Conservation (phyloP, 2,888 invertebrate genomes). For the Pseudeuparius sepicola region DNA sequence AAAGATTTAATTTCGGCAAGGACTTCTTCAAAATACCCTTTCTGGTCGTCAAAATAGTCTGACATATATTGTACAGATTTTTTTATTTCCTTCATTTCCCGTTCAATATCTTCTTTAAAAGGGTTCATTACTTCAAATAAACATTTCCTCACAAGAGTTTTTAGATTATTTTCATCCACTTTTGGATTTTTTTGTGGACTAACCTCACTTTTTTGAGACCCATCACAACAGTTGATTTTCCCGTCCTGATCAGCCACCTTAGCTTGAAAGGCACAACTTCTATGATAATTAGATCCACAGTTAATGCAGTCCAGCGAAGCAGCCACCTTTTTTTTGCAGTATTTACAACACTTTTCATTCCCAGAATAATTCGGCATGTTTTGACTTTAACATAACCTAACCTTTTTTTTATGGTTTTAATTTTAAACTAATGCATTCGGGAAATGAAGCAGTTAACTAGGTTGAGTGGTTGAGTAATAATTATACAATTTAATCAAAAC, state of each 20-base stretch:
- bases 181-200: slow-evolving; percentile 7
- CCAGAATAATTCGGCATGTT: too few species aligned
- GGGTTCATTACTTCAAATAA: slow-evolving; percentile 5
- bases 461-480: too few species aligned
- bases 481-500: too few species aligned
- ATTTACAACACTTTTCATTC: slow-evolving; percentile 15
- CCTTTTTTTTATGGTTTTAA: too few species aligned
- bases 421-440: too few species aligned
- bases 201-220: slow-evolving; percentile 12
- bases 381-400: too few species aligned
- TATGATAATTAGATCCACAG: slow-evolving; percentile 3
- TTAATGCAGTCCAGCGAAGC: not conserved
- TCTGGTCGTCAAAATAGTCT: slow-evolving; percentile 12
- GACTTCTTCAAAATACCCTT: slow-evolving; percentile 1
- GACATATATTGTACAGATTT: slow-evolving; percentile 13
- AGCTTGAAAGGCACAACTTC: slow-evolving; percentile 4
- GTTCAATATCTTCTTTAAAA: slow-evolving; percentile 4
- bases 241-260: slow-evolving; percentile 5
- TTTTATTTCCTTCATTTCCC: slow-evolving; percentile 6
- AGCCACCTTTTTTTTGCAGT: slow-evolving; percentile 10
- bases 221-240: slow-evolving; percentile 7
- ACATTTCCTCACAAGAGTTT: slow-evolving; percentile 5
- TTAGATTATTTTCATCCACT: slow-evolving; percentile 12
- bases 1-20: slow-evolving; percentile 1
- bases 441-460: too few species aligned